Percentiles rank a stretch among this genome's conserved stretches.
phyloP scores from a whole-genome alignment of 2,113 vertebrate species.

The Sylvietta virens region DNA sequence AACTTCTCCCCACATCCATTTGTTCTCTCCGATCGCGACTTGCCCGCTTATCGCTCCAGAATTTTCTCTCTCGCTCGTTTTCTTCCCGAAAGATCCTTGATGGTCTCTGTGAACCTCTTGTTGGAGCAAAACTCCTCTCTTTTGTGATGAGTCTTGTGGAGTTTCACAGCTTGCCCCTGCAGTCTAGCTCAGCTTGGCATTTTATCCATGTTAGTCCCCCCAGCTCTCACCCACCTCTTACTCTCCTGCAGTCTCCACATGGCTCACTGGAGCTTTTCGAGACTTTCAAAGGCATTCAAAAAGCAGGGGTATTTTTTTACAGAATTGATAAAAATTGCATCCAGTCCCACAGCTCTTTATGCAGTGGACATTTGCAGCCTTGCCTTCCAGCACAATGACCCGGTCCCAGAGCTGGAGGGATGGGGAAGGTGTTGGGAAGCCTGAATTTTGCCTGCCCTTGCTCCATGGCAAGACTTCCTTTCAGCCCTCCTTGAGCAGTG shows the following conservation, averaged over 20 bases:
- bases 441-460: neutral
- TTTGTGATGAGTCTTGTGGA: neutral
- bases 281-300: neutral
- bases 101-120: neutral
- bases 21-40: neutral
- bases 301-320: neutral
- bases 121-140: neutral
- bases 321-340: neutral
- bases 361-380: neutral
- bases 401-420: neutral
- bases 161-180: neutral
- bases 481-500: neutral
- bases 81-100: neutral
- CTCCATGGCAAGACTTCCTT: neutral
- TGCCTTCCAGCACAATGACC: neutral
- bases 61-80: neutral
- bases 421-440: neutral
- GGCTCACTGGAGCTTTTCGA: neutral
- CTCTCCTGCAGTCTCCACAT: rapidly evolving
- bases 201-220: neutral
- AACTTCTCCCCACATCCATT: neutral
- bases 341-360: neutral
- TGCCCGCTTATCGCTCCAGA: neutral
- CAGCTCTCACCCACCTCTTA: neutral
- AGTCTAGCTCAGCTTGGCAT: neutral